phyloP scores from a whole-genome alignment of 37 sponge, comb jelly and placozoan genomes.

The Petrosia ficiformis region DNA sequence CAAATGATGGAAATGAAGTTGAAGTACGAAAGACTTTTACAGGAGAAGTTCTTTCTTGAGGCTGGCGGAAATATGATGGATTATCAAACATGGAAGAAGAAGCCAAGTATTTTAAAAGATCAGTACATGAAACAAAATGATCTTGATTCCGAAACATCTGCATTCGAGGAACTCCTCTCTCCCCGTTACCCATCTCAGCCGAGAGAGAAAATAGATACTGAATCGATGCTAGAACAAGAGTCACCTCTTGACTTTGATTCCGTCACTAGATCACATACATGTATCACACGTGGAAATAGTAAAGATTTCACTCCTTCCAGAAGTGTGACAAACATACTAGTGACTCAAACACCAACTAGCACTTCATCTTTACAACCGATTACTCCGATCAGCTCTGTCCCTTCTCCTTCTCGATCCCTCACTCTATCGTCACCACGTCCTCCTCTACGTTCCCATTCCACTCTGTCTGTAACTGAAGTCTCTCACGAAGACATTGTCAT shows the following conservation, averaged over 20 bases:
- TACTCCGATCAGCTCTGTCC: constrained; percentile 12
- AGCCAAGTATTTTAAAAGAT: constrained; percentile 62
- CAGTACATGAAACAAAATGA: constrained; percentile 67
- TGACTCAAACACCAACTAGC: background rate
- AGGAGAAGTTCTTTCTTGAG: constrained; percentile 88
- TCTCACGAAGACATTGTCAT: constrained; percentile 92
- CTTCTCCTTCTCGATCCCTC: constrained; percentile 35
- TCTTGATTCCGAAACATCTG: constrained; percentile 30
- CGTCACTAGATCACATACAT: background rate
- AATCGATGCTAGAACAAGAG: background rate
- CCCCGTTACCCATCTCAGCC: constrained; percentile 8
- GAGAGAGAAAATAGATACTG: constrained; percentile 4
- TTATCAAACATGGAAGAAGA: constrained; percentile 75
- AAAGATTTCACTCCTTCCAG: background rate
- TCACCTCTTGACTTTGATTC: background rate
- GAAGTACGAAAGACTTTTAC: constrained; percentile 44
- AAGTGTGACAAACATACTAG: background rate
- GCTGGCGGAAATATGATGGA: constrained; percentile 88
- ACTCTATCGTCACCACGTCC: constrained; percentile 34
- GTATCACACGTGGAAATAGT: background rate
- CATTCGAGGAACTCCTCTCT: constrained; percentile 12
- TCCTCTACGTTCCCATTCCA: constrained; percentile 10
- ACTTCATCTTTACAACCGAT: background rate
- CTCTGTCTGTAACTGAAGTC: constrained; percentile 60
- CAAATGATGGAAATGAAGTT: constrained; percentile 31